Evolutionary conservation across 2,113 vertebrate species (phyloP).

Genomic region (Antidorcas marsupialis): DNA sequence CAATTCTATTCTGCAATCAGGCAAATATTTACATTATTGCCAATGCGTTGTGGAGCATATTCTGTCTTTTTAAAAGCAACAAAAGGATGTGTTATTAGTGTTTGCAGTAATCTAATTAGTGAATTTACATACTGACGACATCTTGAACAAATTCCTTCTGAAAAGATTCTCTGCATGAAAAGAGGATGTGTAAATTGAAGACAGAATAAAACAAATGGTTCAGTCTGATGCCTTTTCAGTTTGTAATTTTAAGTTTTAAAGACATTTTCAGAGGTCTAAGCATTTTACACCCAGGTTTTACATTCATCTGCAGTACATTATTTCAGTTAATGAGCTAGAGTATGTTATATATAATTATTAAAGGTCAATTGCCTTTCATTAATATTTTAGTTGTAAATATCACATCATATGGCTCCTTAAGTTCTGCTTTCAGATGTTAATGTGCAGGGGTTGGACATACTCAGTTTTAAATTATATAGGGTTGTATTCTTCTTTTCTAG

Average conservation of each 20-base stretch:
- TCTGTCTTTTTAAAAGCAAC: constrained; percentile 25
- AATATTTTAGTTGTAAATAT: background rate
- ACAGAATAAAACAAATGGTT: background rate
- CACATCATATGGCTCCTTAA: background rate
- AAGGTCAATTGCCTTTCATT: background rate
- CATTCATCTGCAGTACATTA: background rate
- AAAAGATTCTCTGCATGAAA: background rate
- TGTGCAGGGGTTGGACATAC: background rate
- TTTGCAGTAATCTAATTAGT: constrained; percentile 22
- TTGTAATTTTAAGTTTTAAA: background rate
- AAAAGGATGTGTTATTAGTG: background rate
- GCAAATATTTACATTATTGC: constrained; percentile 9
- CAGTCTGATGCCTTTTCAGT: background rate
- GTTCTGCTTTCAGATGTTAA: background rate
- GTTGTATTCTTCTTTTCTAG: background rate
- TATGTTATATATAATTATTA: background rate
- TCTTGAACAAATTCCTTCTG: background rate
- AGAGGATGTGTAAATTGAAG: background rate
- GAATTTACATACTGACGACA: constrained; percentile 10
- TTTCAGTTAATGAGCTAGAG: background rate
- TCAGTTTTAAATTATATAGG: background rate
- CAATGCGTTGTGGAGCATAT: background rate
- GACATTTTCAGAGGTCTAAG: background rate
- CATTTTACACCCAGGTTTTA: background rate
- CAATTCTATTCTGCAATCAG: background rate